Evolutionary conservation across 2,797 vertebrate genomes (phyloP), one percentile per base, ranked within the genome.

Genomic region (Xiphophorus birchmanni): DNA sequence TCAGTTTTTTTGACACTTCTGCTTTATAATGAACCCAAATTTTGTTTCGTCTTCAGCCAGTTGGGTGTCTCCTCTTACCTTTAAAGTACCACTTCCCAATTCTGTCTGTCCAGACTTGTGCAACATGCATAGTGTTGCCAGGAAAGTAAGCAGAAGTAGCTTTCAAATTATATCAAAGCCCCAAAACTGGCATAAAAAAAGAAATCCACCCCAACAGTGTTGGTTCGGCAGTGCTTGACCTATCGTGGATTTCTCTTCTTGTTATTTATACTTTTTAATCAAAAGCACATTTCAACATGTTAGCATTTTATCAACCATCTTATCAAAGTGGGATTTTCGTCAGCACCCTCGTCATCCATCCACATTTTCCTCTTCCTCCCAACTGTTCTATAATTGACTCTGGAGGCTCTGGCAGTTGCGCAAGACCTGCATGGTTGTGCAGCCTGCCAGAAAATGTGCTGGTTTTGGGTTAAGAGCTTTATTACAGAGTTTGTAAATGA

Each of bases 401-500:
- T 47, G 80, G 84, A 82, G 80, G 77, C 77, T 76, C 79, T 65
- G 67, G 29, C 67, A 73, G 90, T 94, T 94, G 90, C 89, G 86
- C 93, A 92, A 94, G 77, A 84, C 63, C 4, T 17, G 40, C n/a
- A 17, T 76, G 73, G 83, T 91, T 90, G 90, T 89, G 87, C 86
- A 90, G 83, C 69, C 84, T 82, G 87, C 78, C 81, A 82, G 81
- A 90, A 94, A 92, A 92, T 80, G 60, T 65, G 76, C 77, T 81
- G 77, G 71, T 87, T 85, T 92, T 84, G 90, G 91, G 92, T 92
- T 91, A 89, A 82, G 76, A 86, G 85, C 80, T 88, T 90, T 89
- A 86, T 91, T 81, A 82, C 78, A 23, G 85, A 80, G 71, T 82
- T 86, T 83, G 73, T 73, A 85, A 91, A 85, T 80, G 50, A 88